Evolutionary conservation across 2,797 vertebrate species (phyloP).

Genomic region (Neopelma chrysocephalum): DNA sequence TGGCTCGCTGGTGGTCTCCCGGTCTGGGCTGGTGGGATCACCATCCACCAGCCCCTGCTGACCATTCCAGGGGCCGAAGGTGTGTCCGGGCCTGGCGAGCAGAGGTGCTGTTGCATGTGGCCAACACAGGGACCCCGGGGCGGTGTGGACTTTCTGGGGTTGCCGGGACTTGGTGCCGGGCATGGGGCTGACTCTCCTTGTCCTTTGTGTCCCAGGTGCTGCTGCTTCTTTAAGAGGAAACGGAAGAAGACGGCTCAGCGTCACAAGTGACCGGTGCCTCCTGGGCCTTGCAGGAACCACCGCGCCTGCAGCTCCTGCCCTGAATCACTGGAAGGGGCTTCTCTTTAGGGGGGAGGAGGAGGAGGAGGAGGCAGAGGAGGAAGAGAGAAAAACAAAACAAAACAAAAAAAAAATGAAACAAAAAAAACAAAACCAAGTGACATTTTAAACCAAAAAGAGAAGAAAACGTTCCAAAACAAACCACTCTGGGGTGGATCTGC

Average conservation of each 20-base stretch:
- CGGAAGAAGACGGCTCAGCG: constrained; percentile 96
- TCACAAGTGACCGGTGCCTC: constrained; percentile 93
- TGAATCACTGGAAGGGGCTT: constrained; percentile 77
- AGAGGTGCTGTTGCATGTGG: neutral
- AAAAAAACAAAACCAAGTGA: constrained; percentile 25
- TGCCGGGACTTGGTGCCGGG: neutral
- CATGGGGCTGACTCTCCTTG: constrained; percentile 3
- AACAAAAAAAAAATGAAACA: neutral
- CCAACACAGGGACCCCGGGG: neutral
- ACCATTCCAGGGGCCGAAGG: neutral
- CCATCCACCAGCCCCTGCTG: neutral
- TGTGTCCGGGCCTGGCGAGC: accelerated
- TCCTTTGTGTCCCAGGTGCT: constrained; percentile 89
- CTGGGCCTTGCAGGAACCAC: constrained; percentile 70
- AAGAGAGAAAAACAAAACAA: neutral
- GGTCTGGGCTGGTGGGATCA: neutral
- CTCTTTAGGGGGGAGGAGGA: constrained; percentile 59
- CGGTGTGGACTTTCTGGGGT: neutral
- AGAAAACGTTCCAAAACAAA: constrained; percentile 75
- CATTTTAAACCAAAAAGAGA: constrained; percentile 81
- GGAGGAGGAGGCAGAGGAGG: constrained; percentile 36
- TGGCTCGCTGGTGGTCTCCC: neutral
- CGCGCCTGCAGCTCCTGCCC: constrained; percentile 76
- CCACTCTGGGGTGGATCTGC: constrained; percentile 68
- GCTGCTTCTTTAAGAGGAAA: constrained; percentile 99